Percentiles rank a stretch among this genome's conserved stretches.
Evolutionary conservation across 2,113 vertebrate genomes (phyloP).

Genomic region (Sylvietta virens): DNA sequence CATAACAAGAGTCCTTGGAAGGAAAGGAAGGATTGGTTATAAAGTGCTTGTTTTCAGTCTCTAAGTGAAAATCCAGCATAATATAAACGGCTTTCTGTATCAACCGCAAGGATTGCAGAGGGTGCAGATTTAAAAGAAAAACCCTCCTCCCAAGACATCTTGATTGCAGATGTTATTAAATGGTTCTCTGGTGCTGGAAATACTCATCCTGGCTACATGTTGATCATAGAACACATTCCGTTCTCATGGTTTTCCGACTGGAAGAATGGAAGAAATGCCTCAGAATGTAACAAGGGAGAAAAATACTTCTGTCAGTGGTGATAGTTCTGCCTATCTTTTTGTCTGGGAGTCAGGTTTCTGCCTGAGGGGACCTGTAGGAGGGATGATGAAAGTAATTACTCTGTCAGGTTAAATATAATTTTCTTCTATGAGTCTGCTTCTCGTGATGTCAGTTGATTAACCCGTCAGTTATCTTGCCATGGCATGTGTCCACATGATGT

Average conservation of each 20-base stretch:
- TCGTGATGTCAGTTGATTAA: slow-evolving; percentile 25
- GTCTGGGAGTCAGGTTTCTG: slow-evolving; percentile 14
- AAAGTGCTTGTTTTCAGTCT: neutral
- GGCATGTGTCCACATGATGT: slow-evolving; percentile 19
- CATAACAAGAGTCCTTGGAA: neutral
- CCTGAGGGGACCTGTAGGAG: neutral
- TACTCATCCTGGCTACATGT: neutral
- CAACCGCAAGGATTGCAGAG: neutral
- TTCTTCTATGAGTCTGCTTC: neutral
- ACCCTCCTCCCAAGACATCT: neutral
- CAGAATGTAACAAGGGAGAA: neutral
- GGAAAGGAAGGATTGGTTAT: neutral
- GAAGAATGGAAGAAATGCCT: slow-evolving; percentile 38
- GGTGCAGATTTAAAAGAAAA: neutral
- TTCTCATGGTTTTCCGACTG: slow-evolving; percentile 2
- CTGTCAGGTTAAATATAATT: slow-evolving; percentile 8
- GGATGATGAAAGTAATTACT: slow-evolving; percentile 30
- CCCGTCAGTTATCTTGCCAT: neutral
- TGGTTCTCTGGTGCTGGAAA: slow-evolving; percentile 9
- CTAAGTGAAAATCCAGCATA: neutral
- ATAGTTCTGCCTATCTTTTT: neutral
- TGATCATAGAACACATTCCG: slow-evolving; percentile 19
- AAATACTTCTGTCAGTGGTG: neutral
- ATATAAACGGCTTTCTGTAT: neutral
- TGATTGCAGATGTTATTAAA: slow-evolving; percentile 46